Percentiles rank a stretch among this genome's conserved stretches.
These are phyloP conservation scores for Capitulum mitella DNA, from an alignment of 2,888 invertebrate genomes.

Conservation along the genomic window DNA sequence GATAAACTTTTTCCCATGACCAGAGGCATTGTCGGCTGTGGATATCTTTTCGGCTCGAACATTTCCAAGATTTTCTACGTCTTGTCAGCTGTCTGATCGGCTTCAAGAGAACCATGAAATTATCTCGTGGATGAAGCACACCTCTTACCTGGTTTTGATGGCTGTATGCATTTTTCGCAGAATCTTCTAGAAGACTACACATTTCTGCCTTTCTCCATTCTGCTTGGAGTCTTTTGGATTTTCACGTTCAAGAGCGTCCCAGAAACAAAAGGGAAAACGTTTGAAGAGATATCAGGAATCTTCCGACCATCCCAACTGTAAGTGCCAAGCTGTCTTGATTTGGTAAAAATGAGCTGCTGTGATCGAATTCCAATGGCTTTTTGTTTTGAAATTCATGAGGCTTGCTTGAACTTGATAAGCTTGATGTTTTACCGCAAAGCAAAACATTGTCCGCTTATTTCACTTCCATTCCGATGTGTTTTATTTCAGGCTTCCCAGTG, in stretches of 20 bases:
- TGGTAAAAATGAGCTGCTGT: not conserved
- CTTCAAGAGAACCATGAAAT: no score
- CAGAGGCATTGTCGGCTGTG: no score
- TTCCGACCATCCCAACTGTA: conserved; percentile 48
- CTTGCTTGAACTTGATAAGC: not conserved
- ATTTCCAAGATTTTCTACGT: no score
- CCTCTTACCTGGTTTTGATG: no score
- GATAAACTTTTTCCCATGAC: no score
- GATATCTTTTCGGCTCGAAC: no score
- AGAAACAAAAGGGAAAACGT: conserved; percentile 97
- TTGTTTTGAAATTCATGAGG: not conserved
- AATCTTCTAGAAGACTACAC: conserved; percentile 83
- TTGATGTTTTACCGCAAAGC: not conserved
- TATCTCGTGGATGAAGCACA: no score
- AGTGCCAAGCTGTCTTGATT: not conserved
- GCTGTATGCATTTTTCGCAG: not conserved
- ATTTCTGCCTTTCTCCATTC: conserved; percentile 96
- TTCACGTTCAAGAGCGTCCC: conserved; percentile 98
- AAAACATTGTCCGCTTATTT: not conserved
- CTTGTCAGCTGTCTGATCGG: no score
- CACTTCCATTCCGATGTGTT: not conserved
- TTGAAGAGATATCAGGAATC: conserved; percentile 75
- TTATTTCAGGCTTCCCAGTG: not conserved
- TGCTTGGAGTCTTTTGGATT: conserved; percentile 95
- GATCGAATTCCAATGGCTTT: not conserved